phyloP scores from a whole-genome alignment of 2,797 vertebrate genomes.

The Cossypha dichroa region DNA sequence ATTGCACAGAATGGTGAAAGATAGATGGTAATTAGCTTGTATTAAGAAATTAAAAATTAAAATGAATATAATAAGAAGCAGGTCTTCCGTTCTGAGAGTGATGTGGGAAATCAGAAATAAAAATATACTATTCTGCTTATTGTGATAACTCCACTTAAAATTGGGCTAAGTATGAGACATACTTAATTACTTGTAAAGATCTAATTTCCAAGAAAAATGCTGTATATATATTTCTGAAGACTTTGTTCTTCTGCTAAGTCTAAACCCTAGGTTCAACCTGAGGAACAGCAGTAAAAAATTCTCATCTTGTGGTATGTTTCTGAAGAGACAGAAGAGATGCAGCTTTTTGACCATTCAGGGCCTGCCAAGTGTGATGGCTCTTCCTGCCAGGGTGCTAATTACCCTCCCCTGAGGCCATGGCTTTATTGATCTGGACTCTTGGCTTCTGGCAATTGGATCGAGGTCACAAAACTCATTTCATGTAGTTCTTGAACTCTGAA shows the following conservation, averaged over 20 bases:
- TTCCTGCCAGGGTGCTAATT: not conserved
- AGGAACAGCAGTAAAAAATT: not conserved
- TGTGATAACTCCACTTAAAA: not conserved
- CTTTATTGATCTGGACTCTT: not conserved
- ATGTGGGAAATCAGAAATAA: not conserved
- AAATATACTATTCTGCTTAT: not conserved
- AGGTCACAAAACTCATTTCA: slow-evolving; percentile 21
- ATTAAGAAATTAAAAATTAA: not conserved
- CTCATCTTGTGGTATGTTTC: not conserved
- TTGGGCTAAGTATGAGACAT: not conserved
- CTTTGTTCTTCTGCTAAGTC: not conserved
- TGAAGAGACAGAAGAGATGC: not conserved
- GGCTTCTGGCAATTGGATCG: not conserved
- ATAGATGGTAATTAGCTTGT: not conserved
- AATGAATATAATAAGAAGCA: not conserved
- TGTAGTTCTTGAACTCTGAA: slow-evolving; percentile 15
- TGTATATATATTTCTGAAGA: not conserved
- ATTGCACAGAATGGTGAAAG: not conserved
- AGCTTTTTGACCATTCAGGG: not conserved
- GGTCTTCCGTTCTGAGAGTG: not conserved
- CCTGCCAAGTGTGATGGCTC: not conserved
- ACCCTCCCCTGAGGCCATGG: not conserved
- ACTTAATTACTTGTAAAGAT: not conserved
- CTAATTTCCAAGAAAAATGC: not conserved
- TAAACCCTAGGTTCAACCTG: not conserved